Evolutionary conservation across 2,797 vertebrate genomes (phyloP), one percentile per base, ranked within the genome.

Genomic region (Siniperca undulata): DNA sequence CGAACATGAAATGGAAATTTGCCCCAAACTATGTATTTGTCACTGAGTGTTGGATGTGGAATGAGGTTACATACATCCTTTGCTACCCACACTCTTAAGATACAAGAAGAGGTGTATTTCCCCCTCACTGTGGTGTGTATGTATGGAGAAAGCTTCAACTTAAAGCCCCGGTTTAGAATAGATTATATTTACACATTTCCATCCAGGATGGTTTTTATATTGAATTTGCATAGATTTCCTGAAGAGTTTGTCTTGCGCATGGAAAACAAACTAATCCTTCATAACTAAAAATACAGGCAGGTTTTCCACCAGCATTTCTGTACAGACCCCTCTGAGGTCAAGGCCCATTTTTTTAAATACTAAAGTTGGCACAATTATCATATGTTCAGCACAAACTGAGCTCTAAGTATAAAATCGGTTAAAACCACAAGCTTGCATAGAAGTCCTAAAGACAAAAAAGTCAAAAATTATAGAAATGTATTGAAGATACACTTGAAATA

Each of bases 1-100:
- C 91, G 86, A 91, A 95, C 93, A 93, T 93, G 90, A 94, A 94
- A 95, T 93, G 94, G 90, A 92, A 93, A 94, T 94, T 93, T 94
- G 92, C 93, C 93, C 90, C 93, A 92, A 93, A 95, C 93, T 89
- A 90, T 92, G 93, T 94, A 91, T 93, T 94, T 94, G 92, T 95
- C 93, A 93, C 69, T 5, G 84, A 89, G 89, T 74, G 89, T 92
- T 92, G 87, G 89, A 91, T 93, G 91, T 85, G 90, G 86, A 94
- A 93, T 92, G 88, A 91, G 91, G 91, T 92, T 93, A 91, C 89
- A 92, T 91, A 84, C 91, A 89, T 91, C 89, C 87, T 92, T 71
- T 82, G 66, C 90, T 91, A 79, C 91, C 89, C 89, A 93, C 92
- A 87, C 90, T 87, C 55, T 75, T 68, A 71, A 86, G 84, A 87